These are phyloP conservation scores for Cacoxenus indagator DNA, from an alignment of 2,888 invertebrate species.

Conservation along the genomic window DNA sequence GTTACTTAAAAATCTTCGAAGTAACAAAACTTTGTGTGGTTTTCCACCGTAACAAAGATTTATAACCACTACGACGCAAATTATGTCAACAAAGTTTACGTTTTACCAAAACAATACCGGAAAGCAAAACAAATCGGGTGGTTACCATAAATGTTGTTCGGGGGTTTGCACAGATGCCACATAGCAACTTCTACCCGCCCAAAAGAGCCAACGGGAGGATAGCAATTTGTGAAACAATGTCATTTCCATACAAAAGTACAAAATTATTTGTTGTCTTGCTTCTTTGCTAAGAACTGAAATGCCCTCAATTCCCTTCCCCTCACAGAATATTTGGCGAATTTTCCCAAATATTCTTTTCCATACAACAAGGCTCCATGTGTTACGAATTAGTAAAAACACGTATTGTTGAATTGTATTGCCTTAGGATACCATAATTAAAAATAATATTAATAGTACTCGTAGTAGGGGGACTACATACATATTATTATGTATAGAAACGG, in stretches of 20 bases:
- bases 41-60: not conserved
- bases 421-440: too few species aligned
- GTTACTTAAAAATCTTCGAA: not conserved
- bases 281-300: not conserved
- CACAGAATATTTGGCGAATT: not conserved
- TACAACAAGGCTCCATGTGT: too few species aligned
- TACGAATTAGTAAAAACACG: too few species aligned
- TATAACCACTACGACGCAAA: not conserved
- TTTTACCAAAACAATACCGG: not conserved
- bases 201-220: too few species aligned
- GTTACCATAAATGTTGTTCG: not conserved
- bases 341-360: too few species aligned
- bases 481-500: too few species aligned
- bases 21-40: not conserved
- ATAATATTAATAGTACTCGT: too few species aligned
- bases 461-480: too few species aligned
- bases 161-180: not conserved
- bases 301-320: not conserved
- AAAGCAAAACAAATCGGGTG: not conserved
- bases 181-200: too few species aligned
- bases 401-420: too few species aligned
- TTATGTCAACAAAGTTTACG: not conserved
- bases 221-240: not conserved
- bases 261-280: not conserved
- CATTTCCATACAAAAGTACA: slow-evolving; percentile 3